Percentiles rank a stretch among this genome's conserved stretches.
Evolutionary conservation across 2,797 vertebrate species (phyloP).

Genomic region (Meriones psammophilus): DNA sequence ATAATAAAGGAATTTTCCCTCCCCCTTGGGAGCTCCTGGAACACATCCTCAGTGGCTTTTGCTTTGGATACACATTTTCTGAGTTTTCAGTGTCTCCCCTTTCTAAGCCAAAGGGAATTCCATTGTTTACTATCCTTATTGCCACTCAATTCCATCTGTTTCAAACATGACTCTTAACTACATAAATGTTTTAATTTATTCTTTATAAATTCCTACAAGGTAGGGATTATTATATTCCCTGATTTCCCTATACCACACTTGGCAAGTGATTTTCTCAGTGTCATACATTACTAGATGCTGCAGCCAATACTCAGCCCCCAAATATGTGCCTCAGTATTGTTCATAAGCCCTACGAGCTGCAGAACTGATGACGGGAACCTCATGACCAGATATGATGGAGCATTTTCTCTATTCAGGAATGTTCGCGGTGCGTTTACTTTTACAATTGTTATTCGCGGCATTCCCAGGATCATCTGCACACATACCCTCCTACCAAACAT

Average conservation of each 20-base stretch:
- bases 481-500: background rate
- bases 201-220: background rate
- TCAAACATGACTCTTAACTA: background rate
- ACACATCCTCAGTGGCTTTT: background rate
- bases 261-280: background rate
- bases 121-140: background rate
- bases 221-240: background rate
- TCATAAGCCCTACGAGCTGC: background rate
- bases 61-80: background rate
- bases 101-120: background rate
- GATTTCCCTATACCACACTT: background rate
- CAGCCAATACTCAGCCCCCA: background rate
- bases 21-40: background rate
- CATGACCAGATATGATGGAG: background rate
- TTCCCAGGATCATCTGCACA: conserved; percentile 12
- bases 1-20: background rate
- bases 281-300: background rate
- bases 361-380: background rate
- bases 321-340: background rate
- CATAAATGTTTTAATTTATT: background rate
- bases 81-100: background rate
- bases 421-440: conserved; percentile 29
- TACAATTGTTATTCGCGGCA: background rate
- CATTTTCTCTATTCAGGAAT: conserved; percentile 12
- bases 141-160: background rate